Evolutionary conservation across 2,888 invertebrate genomes (phyloP).

Genomic region (Trachelus stipa): DNA sequence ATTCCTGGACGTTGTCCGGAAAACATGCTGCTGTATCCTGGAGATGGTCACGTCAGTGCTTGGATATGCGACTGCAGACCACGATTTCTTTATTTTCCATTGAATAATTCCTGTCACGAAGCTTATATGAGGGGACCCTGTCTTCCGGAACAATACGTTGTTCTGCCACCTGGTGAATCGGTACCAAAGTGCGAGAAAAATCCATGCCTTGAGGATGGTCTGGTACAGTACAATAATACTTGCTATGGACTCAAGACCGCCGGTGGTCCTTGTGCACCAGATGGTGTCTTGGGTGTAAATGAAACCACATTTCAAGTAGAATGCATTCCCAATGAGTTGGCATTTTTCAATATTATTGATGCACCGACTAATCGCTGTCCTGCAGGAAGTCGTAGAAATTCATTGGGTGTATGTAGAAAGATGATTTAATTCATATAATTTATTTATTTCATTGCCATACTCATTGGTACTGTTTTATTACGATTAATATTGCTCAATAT

Average conservation of each 20-base stretch:
- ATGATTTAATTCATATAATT: slow-evolving; percentile 4
- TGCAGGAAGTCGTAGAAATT: slow-evolving; percentile 46
- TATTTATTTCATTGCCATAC: background rate
- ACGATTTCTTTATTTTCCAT: slow-evolving; percentile 71
- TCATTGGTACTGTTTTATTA: background rate
- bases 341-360: slow-evolving; percentile 43
- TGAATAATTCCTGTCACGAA: slow-evolving; percentile 72
- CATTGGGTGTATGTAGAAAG: slow-evolving; percentile 44
- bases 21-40: slow-evolving; percentile 77
- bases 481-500: background rate
- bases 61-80: slow-evolving; percentile 73
- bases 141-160: slow-evolving; percentile 68
- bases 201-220: slow-evolving; percentile 71
- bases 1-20: slow-evolving; percentile 72
- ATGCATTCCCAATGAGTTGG: slow-evolving; percentile 66
- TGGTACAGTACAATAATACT: slow-evolving; percentile 67
- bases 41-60: slow-evolving; percentile 71
- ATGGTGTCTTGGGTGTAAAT: slow-evolving; percentile 72
- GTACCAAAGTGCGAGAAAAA: slow-evolving; percentile 74
- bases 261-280: slow-evolving; percentile 67
- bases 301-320: slow-evolving; percentile 71
- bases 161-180: slow-evolving; percentile 68
- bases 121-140: slow-evolving; percentile 78
- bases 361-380: slow-evolving; percentile 46
- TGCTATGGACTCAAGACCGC: slow-evolving; percentile 67